Evolutionary conservation across 2,888 invertebrate species (phyloP).

Genomic region (Eupithecia abbreviata): DNA sequence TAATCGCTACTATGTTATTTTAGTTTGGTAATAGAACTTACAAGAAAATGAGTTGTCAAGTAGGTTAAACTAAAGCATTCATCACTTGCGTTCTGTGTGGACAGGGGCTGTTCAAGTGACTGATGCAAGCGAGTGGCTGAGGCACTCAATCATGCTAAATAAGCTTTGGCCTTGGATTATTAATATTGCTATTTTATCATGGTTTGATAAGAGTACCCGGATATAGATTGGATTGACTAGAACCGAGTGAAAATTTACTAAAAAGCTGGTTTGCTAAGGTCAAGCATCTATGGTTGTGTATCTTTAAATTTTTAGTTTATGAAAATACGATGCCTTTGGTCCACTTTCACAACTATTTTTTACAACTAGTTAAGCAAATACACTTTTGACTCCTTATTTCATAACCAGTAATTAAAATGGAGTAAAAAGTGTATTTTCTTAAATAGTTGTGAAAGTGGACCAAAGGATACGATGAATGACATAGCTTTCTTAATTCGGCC

Average conservation of each 20-base stretch:
- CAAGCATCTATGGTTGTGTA: too few relatives aligned
- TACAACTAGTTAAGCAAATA: too few relatives aligned
- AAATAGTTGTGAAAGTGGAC: too few relatives aligned
- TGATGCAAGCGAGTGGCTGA: conserved; percentile 48
- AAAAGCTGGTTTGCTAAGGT: too few relatives aligned
- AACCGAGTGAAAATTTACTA: neutral
- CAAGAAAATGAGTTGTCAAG: conserved; percentile 82
- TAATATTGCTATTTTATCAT: conserved; percentile 6
- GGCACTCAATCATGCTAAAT: conserved; percentile 15
- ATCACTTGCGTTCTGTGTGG: conserved; percentile 61
- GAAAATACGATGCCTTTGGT: too few relatives aligned
- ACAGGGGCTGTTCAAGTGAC: conserved; percentile 52
- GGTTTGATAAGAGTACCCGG: conserved; percentile 2
- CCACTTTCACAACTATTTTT: too few relatives aligned
- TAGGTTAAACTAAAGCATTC: conserved; percentile 68
- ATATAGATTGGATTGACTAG: neutral
- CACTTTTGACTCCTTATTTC: too few relatives aligned
- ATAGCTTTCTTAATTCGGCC: too few relatives aligned
- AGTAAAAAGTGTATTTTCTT: too few relatives aligned
- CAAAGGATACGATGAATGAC: too few relatives aligned
- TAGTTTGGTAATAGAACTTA: conserved; percentile 78
- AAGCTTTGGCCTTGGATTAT: conserved; percentile 5
- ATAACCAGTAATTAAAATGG: too few relatives aligned
- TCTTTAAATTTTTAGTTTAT: too few relatives aligned
- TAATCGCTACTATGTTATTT: conserved; percentile 79